Evolutionary conservation across 2,888 invertebrate genomes (phyloP).

Genomic region (Cinara cedri): DNA sequence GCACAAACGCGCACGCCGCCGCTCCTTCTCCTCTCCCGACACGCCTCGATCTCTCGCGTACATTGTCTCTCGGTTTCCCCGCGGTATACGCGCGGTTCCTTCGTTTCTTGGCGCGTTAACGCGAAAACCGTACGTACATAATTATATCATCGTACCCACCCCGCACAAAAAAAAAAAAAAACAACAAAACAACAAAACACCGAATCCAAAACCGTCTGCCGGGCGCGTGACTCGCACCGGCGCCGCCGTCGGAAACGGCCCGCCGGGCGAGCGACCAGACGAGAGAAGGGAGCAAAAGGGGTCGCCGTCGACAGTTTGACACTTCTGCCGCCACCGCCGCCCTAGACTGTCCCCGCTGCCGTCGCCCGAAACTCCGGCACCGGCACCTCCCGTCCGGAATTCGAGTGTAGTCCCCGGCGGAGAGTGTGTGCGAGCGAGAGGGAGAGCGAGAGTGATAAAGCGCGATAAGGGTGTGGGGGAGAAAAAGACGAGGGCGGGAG

Average conservation of each 20-base stretch:
- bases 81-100: neutral
- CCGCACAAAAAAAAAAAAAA: constrained; percentile 9
- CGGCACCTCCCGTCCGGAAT: neutral
- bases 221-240: too few relatives aligned
- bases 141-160: too few relatives aligned
- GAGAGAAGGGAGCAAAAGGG: neutral
- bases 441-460: too few relatives aligned
- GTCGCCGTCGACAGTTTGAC: constrained; percentile 17
- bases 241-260: neutral
- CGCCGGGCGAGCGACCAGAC: neutral
- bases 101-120: neutral
- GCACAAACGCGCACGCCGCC: too few relatives aligned
- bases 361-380: neutral
- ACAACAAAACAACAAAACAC: too few relatives aligned
- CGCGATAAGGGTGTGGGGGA: too few relatives aligned
- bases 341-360: neutral
- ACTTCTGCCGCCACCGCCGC: constrained; percentile 9
- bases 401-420: neutral
- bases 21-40: too few relatives aligned
- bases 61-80: neutral
- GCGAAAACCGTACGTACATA: neutral
- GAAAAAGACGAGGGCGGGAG: too few relatives aligned
- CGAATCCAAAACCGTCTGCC: neutral
- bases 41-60: neutral
- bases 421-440: too few relatives aligned